Base-by-base conservation (phyloP, 2,113 vertebrate species). In the Echinops telfairi region DNA sequence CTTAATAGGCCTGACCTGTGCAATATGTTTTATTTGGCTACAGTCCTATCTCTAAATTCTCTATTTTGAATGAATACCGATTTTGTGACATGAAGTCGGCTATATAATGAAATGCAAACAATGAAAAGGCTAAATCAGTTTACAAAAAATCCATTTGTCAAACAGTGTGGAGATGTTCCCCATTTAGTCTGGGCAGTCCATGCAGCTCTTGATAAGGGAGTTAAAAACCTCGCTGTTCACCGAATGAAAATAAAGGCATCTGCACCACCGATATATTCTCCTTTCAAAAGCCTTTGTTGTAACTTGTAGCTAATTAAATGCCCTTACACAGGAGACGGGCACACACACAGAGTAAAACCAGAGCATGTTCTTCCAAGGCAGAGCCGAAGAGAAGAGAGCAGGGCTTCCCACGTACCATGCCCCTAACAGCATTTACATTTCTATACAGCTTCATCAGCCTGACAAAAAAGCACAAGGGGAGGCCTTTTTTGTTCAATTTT, bases 41-140 rank as follows among this genome's bases (percentile, higher is more conserved):
- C 94, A 70, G 82, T 96, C 97, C 94, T 97, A 97, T 97, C 97
- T 97, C 95, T 97, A 97, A 97, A 97, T 98, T 98, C 97, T 98
- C 97, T 97, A 66, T 98, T 98, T 98, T 98, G 96, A 98, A 98
- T 98, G 97, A 98, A 97, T 97, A 97, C 97, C 95, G 97, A 98
- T 98, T 97, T 98, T 98, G 97, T 98, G 97, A 98, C 97, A 98
- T 71, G 94, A 97, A 96, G 96, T 96, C 97, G 83, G 96, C 96
- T 97, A 97, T 97, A 97, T 97, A 98, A 98, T 98, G 97, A 98
- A 98, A 98, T 97, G 97, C 98, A 98, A 98, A 98, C 97, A 98
- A 97, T 96, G 98, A 98, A 97, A 97, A 97, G 97, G 96, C 97
- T 96, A 97, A 98, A 98, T 98, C 98, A 98, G 98, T 98, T 98